Conservation (phyloP, 2,888 invertebrate genomes). For the Erynnis tages region DNA sequence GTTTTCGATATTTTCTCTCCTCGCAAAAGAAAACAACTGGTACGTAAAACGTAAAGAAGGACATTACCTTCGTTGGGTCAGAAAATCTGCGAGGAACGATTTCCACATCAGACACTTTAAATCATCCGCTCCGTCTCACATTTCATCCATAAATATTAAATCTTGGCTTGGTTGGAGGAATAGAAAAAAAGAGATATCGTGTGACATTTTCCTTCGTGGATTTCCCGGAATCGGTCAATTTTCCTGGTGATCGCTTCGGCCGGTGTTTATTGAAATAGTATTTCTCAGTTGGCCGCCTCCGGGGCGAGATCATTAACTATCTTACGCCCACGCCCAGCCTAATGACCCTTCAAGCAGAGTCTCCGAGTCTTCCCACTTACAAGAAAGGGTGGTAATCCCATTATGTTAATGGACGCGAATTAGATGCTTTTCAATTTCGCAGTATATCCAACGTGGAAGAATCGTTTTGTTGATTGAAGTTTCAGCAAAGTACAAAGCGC, state of each 20-base stretch:
- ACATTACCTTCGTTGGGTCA: conserved; percentile 77
- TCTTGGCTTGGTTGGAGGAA: conserved; percentile 68
- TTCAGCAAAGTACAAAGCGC: background rate
- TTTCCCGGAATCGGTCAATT: conserved; percentile 78
- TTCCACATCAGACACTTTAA: conserved; percentile 79
- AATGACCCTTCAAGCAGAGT: conserved; percentile 27
- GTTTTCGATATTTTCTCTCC: conserved; percentile 64
- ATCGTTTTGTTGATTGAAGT: background rate
- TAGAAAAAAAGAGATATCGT: conserved; percentile 73
- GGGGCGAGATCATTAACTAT: conserved; percentile 51
- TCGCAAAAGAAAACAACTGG: conserved; percentile 74
- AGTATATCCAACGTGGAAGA: conserved; percentile 28
- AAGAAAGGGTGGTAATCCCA: conserved; percentile 25
- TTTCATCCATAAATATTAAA: conserved; percentile 81
- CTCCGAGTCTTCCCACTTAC: conserved; percentile 22
- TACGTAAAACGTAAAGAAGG: conserved; percentile 75
- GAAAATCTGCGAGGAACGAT: conserved; percentile 77
- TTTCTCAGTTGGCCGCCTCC: conserved; percentile 69
- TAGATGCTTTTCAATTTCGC: conserved; percentile 34
- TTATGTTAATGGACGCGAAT: conserved; percentile 26
- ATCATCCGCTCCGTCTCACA: conserved; percentile 78
- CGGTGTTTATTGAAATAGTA: conserved; percentile 78
- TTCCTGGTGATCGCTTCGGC: conserved; percentile 70
- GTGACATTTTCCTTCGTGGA: conserved; percentile 71
- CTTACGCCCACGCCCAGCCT: conserved; percentile 21